These are phyloP conservation scores for Leptonema lineaticorne DNA, from an alignment of 1,140 invertebrate genomes.

Conservation along the genomic window DNA sequence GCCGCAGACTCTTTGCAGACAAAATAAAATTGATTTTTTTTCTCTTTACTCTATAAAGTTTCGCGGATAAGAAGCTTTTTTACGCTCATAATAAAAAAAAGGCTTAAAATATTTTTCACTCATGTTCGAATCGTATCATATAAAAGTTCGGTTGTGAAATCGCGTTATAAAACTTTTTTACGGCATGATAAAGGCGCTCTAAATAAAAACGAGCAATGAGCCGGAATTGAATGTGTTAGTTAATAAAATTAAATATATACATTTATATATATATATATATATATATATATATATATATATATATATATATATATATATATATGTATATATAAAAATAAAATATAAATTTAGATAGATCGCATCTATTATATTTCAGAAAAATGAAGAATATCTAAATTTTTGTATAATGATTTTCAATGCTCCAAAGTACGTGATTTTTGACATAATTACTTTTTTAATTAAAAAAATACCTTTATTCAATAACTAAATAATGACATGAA, in stretches of 20 bases:
- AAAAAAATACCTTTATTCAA: no score
- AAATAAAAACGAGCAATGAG: conserved; percentile 15
- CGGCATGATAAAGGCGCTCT: conserved; percentile 13
- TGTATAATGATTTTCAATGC: no score
- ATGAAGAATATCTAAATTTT: no score
- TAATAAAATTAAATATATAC: not conserved
- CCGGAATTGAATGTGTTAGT: not conserved
- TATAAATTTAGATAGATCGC: no score
- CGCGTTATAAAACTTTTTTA: conserved; percentile 15
- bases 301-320: not conserved
- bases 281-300: not conserved
- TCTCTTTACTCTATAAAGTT: no score
- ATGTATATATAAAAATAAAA: not conserved
- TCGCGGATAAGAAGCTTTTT: not conserved
- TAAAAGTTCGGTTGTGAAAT: conserved; percentile 16
- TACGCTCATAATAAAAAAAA: not conserved
- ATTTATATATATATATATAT: not conserved
- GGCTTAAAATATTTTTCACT: not conserved
- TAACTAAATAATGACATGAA: no score
- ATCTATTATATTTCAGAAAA: no score
- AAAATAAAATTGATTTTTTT: no score
- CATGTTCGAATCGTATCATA: not conserved
- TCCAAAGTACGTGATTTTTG: no score
- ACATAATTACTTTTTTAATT: no score
- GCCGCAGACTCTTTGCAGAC: no score